These are phyloP conservation scores for Parasteatoda lunata DNA, from an alignment of 2,888 invertebrate species.

Conservation along the genomic window DNA sequence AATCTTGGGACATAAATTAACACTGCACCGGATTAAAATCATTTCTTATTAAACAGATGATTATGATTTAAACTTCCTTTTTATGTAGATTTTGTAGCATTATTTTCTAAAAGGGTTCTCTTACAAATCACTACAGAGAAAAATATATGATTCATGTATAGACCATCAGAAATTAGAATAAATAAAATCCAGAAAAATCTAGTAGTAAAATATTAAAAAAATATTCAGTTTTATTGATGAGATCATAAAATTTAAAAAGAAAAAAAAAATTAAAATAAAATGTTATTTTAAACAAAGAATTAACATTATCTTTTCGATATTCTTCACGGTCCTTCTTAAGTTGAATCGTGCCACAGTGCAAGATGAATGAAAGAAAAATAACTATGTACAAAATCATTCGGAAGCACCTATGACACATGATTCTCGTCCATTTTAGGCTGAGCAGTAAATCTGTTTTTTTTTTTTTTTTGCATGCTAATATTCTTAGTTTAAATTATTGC, in stretches of 20 bases:
- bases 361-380: constrained; percentile 38
- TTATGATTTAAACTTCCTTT: constrained; percentile 7
- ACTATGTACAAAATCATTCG: constrained; percentile 58
- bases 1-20: constrained; percentile 36
- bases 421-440: constrained; percentile 56
- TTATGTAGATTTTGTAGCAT: constrained; percentile 22
- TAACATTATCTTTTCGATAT: no score
- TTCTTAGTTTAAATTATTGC: constrained; percentile 61
- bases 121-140: constrained; percentile 65
- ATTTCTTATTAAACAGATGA: constrained; percentile 21
- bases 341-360: constrained; percentile 48
- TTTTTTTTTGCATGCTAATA: constrained; percentile 13
- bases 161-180: constrained; percentile 36
- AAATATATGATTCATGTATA: constrained; percentile 47
- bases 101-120: neutral
- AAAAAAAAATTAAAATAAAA: neutral
- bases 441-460: constrained; percentile 58
- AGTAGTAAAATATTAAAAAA: constrained; percentile 59
- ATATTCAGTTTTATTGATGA: constrained; percentile 43
- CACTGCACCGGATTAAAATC: constrained; percentile 62
- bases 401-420: constrained; percentile 53
- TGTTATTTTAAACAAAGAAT: no score
- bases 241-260: constrained; percentile 32
- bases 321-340: no score
- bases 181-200: constrained; percentile 32